Conservation (phyloP, 1,140 invertebrate genomes). For the Brachionus rotundiformis region DNA sequence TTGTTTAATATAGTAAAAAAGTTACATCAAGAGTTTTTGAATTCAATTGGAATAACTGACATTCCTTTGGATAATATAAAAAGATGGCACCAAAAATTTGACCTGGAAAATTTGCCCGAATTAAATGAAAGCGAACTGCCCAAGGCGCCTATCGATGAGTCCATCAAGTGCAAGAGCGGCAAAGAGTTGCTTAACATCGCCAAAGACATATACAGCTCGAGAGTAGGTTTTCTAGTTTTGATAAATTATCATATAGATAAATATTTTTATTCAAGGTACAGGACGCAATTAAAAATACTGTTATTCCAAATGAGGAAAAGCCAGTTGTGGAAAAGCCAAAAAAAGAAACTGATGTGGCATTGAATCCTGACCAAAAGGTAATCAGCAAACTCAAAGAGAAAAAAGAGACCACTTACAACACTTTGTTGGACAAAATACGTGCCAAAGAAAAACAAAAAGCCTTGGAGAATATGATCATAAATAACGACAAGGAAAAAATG, state of each 20-base stretch:
- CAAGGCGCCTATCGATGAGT: slow-evolving; percentile 28
- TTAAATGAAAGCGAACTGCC: slow-evolving; percentile 47
- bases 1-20: slow-evolving; percentile 33
- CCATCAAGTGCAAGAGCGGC: slow-evolving; percentile 45
- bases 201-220: slow-evolving; percentile 47
- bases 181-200: slow-evolving; percentile 41
- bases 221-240: neutral
- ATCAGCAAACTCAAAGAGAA: slow-evolving; percentile 29
- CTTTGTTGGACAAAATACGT: slow-evolving; percentile 33
- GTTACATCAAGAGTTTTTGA: slow-evolving; percentile 38
- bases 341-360: neutral
- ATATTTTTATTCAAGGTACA: neutral
- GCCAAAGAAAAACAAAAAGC: slow-evolving; percentile 49
- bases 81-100: slow-evolving; percentile 53
- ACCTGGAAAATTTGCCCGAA: slow-evolving; percentile 47
- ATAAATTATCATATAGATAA: no score
- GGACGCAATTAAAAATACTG: slow-evolving; percentile 37
- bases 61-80: slow-evolving; percentile 42
- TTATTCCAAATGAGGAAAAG: neutral
- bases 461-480: slow-evolving; percentile 24
- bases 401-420: slow-evolving; percentile 43
- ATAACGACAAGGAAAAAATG: slow-evolving; percentile 42
- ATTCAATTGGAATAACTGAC: slow-evolving; percentile 40
- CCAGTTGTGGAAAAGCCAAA: neutral
- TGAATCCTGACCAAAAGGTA: slow-evolving; percentile 31